Conservation (phyloP, 2,888 invertebrate genomes). For the Macrosiphum euphorbiae region DNA sequence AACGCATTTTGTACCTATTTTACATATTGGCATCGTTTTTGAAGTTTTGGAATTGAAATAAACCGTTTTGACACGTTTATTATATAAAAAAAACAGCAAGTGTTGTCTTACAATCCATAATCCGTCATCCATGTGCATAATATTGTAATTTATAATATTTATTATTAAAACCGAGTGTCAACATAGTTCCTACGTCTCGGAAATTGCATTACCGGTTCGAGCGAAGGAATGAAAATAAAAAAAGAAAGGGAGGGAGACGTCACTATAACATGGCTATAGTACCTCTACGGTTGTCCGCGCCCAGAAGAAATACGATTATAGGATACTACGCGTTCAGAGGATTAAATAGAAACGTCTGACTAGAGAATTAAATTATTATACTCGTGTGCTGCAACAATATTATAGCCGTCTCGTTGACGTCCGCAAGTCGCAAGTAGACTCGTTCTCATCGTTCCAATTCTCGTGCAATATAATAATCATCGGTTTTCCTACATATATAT, state of each 20-base stretch:
- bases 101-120: background rate
- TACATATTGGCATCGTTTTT: constrained; percentile 32
- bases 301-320: background rate
- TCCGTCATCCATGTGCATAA: background rate
- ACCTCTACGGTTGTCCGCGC: background rate
- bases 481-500: background rate
- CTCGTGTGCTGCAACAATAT: background rate
- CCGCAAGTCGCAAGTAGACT: background rate
- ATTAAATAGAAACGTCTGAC: background rate
- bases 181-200: background rate
- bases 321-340: background rate
- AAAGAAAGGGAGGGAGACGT: background rate
- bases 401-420: background rate
- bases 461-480: background rate
- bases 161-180: background rate
- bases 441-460: background rate
- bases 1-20: constrained; percentile 34
- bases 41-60: constrained; percentile 30
- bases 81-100: background rate
- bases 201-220: constrained; percentile 6
- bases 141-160: background rate
- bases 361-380: background rate
- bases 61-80: constrained; percentile 44
- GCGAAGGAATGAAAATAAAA: background rate
- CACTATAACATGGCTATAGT: background rate